Conservation (phyloP, 1,140 invertebrate species). For the Leptinotarsa lineolata region DNA sequence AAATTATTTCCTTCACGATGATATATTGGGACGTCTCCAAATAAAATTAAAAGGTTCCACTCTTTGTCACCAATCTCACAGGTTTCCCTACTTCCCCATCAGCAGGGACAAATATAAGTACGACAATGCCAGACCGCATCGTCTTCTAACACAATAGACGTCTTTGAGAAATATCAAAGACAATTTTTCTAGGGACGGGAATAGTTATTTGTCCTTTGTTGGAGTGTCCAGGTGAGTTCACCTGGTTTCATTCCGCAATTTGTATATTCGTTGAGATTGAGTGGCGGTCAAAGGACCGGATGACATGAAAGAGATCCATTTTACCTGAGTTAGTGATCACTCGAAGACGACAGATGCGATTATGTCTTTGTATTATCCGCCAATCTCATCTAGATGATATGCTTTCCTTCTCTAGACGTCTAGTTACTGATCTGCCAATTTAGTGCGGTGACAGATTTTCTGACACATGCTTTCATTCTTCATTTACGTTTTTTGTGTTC, state of each 20-base stretch:
- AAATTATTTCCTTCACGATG: neutral
- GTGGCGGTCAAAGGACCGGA: slow-evolving; percentile 36
- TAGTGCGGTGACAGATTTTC: neutral
- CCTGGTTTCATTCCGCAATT: slow-evolving; percentile 39
- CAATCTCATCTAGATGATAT: slow-evolving; percentile 20
- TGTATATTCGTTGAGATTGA: slow-evolving; percentile 39
- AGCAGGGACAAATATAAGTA: slow-evolving; percentile 11
- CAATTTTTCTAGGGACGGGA: slow-evolving; percentile 30
- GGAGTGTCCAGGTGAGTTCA: slow-evolving; percentile 32
- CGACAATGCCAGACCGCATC: slow-evolving; percentile 20
- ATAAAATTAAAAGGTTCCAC: slow-evolving; percentile 6
- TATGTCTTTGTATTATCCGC: slow-evolving; percentile 29
- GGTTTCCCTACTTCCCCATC: slow-evolving; percentile 13
- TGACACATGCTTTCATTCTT: too few species aligned
- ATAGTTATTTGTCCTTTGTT: slow-evolving; percentile 29
- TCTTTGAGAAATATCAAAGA: slow-evolving; percentile 32
- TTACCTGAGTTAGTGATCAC: slow-evolving; percentile 29
- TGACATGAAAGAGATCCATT: slow-evolving; percentile 36
- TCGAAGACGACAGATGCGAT: slow-evolving; percentile 38
- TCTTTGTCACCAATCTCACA: slow-evolving; percentile 10
- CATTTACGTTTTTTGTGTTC: too few species aligned
- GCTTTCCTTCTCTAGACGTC: neutral
- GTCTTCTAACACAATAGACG: slow-evolving; percentile 12
- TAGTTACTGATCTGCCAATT: slow-evolving; percentile 3
- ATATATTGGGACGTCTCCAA: slow-evolving; percentile 2